Evolutionary conservation across 2,113 vertebrate species (phyloP), one percentile per base, ranked within the genome.

Genomic region (Pantherophis guttatus): DNA sequence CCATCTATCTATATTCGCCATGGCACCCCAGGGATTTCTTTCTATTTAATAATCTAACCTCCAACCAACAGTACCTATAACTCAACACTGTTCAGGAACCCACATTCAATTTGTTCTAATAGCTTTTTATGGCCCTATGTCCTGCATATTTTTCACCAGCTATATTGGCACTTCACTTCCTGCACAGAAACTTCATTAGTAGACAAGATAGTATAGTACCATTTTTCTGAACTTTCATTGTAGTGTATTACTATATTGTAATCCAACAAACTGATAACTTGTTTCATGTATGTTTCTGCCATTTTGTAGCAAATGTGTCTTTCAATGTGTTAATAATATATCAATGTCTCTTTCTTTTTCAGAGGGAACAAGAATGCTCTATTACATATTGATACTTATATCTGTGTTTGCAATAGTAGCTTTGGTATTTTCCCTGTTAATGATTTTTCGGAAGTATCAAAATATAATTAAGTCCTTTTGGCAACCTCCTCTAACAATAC

Each of bases 401-500:
- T 0, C 58, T 85, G 91, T 12, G 0, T 0, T 1, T 19, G 90
- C 29, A 3, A 0, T 93, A 0, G 0, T 59, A 0, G 0, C 15
- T 0, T 53, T 96, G 87, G 1, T 13, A 0, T 59, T 26, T 0
- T 3, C 0, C 13, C 97, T 86, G 50, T n/a, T 96, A 44, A 53
- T 95, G 24, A 0, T 93, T 6, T 93, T 97, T 23, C 94, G 93
- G 93, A 97, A 13, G 39, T 5, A 94, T 65, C 93, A 0, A 88
- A 33, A 65, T 39, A 59, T 58, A 50, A 19, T 98, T 50, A 98
- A 98, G 58, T 1, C 93, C 19, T 7, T 93, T 0, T 98, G 96
- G 94, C 91, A 93, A 50, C 97, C 90, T 0, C 96, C 97, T 0
- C 95, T 97, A 26, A 58, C 89, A 12, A 97, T 98, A 93, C 98